Conservation (phyloP, 2,888 invertebrate species). For the Leptinotarsa peninsularis region DNA sequence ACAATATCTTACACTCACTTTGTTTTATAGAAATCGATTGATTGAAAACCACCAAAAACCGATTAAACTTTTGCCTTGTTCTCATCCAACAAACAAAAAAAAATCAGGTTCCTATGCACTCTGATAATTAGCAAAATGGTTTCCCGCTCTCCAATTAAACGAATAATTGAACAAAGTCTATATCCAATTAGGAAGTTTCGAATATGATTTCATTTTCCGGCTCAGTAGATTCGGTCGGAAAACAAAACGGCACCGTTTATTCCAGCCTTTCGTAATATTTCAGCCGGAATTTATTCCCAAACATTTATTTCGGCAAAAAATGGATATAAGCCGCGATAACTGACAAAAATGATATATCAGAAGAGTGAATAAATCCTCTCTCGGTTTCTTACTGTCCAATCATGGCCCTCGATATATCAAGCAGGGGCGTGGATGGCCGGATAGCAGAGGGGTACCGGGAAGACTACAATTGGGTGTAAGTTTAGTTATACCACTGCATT, state of each 20-base stretch:
- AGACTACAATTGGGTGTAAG: too few relatives aligned
- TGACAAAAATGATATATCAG: conserved; percentile 30
- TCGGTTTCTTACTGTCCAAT: conserved; percentile 27
- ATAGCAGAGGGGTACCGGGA: neutral
- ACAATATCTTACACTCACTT: too few relatives aligned
- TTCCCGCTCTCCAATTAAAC: neutral
- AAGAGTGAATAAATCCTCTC: conserved; percentile 22
- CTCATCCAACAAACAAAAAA: neutral
- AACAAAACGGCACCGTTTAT: conserved; percentile 5
- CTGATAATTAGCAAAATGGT: neutral
- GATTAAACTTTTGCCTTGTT: too few relatives aligned
- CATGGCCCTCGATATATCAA: conserved; percentile 6
- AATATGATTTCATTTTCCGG: conserved; percentile 1
- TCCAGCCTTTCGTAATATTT: conserved; percentile 11
- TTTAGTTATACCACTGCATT: too few relatives aligned
- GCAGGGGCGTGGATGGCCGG: neutral
- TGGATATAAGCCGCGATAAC: conserved; percentile 26
- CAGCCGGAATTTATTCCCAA: conserved; percentile 22
- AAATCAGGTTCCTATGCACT: neutral
- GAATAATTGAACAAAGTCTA: conserved; percentile 9
- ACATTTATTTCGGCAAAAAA: conserved; percentile 28
- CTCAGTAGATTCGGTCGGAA: neutral
- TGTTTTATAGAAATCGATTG: too few relatives aligned
- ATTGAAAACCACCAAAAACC: too few relatives aligned
- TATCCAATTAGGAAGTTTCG: conserved; percentile 9